Percentiles rank a stretch among this genome's conserved stretches.
These are phyloP conservation scores for Cantharis nigra DNA, from an alignment of 2,888 invertebrate genomes.

Conservation along the genomic window DNA sequence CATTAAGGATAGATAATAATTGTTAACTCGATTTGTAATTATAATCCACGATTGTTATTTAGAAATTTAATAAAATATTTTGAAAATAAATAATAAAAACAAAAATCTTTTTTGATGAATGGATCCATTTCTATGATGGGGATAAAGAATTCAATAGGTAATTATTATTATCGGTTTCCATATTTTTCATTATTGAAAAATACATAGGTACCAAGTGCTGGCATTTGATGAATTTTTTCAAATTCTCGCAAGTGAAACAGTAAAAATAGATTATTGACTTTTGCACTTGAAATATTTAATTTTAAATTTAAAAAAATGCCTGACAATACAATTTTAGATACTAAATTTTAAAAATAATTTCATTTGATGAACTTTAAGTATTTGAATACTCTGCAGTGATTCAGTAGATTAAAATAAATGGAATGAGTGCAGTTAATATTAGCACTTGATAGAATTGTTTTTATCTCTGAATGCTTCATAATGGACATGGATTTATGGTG, in stretches of 20 bases:
- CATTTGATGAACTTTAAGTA: neutral
- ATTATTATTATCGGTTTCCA: no score
- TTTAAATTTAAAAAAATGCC: neutral
- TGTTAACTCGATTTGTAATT: neutral
- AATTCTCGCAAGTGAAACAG: neutral
- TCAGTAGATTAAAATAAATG: neutral
- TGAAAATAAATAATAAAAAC: neutral
- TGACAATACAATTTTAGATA: neutral
- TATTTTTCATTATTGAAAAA: no score
- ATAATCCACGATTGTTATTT: neutral
- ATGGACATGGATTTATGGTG: neutral
- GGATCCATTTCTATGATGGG: no score
- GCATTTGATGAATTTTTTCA: no score
- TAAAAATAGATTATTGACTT: neutral
- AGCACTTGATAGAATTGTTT: neutral
- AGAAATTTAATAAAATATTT: neutral
- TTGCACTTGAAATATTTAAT: neutral
- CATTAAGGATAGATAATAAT: neutral
- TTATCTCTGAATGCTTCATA: neutral
- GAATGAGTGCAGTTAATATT: neutral
- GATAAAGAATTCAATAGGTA: no score
- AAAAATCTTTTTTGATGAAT: no score
- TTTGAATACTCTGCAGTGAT: neutral
- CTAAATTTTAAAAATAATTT: neutral
- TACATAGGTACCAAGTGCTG: no score